Conservation (phyloP, 1,140 invertebrate species). For the Zaprionus capensis region DNA sequence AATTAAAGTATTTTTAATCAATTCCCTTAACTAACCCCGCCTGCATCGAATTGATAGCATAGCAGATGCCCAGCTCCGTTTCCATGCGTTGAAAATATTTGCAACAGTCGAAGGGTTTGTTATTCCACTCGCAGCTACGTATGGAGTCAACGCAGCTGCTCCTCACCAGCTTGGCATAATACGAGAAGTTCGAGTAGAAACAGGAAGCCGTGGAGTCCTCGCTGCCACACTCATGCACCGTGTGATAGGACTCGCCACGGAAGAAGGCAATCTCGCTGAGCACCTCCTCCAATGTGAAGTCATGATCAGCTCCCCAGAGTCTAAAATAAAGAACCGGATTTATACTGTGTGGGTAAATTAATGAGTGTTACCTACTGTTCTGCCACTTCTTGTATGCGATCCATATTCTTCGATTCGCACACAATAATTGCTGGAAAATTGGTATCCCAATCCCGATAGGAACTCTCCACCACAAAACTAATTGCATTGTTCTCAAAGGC, state of each 20-base stretch:
- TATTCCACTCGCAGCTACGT: slow-evolving; percentile 87
- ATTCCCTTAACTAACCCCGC: slow-evolving; percentile 63
- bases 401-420: slow-evolving; percentile 87
- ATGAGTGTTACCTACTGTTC: slow-evolving; percentile 84
- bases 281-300: slow-evolving; percentile 89
- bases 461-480: slow-evolving; percentile 89
- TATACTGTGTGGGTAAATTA: neutral
- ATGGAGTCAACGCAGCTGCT: slow-evolving; percentile 86
- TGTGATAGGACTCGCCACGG: slow-evolving; percentile 88
- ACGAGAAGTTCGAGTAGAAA: slow-evolving; percentile 86
- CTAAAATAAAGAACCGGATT: slow-evolving; percentile 70
- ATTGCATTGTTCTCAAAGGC: slow-evolving; percentile 85
- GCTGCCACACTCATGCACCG: slow-evolving; percentile 87
- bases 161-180: slow-evolving; percentile 86
- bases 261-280: slow-evolving; percentile 88
- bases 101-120: slow-evolving; percentile 87
- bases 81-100: slow-evolving; percentile 87
- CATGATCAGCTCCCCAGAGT: slow-evolving; percentile 87
- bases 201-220: slow-evolving; percentile 85
- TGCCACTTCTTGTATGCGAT: slow-evolving; percentile 86
- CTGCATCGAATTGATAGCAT: slow-evolving; percentile 87
- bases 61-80: slow-evolving; percentile 88
- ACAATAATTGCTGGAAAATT: slow-evolving; percentile 88
- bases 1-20: neutral
- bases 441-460: slow-evolving; percentile 89